Conservation (phyloP, 2,888 invertebrate species). For the Lepidocyrtoides sp. region DNA sequence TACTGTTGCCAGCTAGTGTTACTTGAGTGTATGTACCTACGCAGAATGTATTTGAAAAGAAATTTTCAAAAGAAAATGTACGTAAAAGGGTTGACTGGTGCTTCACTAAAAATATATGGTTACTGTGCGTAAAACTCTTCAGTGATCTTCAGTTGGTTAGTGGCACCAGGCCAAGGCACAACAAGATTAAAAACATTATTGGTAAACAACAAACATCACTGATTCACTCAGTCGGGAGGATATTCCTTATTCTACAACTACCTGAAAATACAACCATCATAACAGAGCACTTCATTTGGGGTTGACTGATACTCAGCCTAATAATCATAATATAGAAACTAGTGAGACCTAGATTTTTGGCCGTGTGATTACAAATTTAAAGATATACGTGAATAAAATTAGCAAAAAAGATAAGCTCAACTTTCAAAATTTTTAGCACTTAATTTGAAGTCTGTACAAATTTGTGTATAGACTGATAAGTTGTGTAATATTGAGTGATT, state of each 20-base stretch:
- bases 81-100: conserved; percentile 34
- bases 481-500: conserved; percentile 37
- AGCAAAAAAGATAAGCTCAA: conserved; percentile 12
- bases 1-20: background rate
- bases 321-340: background rate
- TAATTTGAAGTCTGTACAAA: background rate
- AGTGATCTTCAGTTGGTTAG: conserved; percentile 75
- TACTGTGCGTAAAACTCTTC: conserved; percentile 34
- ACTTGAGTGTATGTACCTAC: background rate
- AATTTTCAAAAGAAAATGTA: conserved; percentile 26
- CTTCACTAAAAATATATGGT: conserved; percentile 39
- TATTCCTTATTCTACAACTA: background rate
- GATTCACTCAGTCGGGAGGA: conserved; percentile 34
- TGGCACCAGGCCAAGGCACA: conserved; percentile 76
- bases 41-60: conserved; percentile 50
- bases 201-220: conserved; percentile 57
- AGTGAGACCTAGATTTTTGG: conserved; percentile 66
- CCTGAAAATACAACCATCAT: background rate
- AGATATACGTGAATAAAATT: background rate
- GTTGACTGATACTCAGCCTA: background rate
- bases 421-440: conserved; percentile 52
- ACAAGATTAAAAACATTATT: conserved; percentile 55
- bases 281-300: background rate
- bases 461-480: background rate
- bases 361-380: conserved; percentile 36